Evolutionary conservation across 2,888 invertebrate genomes (phyloP), one percentile per base, ranked within the genome.

Genomic region (Mythimna ferrago): DNA sequence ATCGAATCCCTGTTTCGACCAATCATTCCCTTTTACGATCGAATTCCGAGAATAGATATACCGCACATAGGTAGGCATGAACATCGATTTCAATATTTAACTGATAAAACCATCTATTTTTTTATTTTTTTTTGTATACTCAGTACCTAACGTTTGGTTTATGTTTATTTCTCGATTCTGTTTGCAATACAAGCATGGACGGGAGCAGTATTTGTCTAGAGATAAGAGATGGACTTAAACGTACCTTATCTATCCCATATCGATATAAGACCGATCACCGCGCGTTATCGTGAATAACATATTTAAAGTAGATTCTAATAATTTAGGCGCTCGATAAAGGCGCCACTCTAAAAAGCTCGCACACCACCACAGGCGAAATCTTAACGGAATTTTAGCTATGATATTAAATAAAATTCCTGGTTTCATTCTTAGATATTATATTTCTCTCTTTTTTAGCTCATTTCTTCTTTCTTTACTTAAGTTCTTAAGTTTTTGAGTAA

Each of bases 301-400:
- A 88, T 87, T 87, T 89, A 85, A 86, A 80, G 80, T 86, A 85
- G 86, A 87, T 85, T 88, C 87, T 87, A 89, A 88, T 88, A 88
- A 89, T 89, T 91, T 88, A 67, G 71, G 62, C n/a, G 75, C 16
- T 67, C 83, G 89, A 88, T 91, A 90, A 91, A 88, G 89, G 90
- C 85, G 85, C 89, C 87, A 85, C 70, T 75, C 68, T 44, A 66
- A 83, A 81, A 84, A 67, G 80, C 48, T 66, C 19, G 67, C 60
- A 26, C 9, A 73, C 85, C 86, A 88, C 66, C 76, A 38, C 11
- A 62, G 41, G 82, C 80, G 21, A 44, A 44, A 35, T 58, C 1
- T 11, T 64, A 71, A 83, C 66, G 61, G 53, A 57, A 56, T 41
- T 14, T 10, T 26, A 58, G 66, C 80, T 73, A 63, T 0, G 19